Conservation (phyloP, 2,888 invertebrate species). For the Scaptomyza parva region DNA sequence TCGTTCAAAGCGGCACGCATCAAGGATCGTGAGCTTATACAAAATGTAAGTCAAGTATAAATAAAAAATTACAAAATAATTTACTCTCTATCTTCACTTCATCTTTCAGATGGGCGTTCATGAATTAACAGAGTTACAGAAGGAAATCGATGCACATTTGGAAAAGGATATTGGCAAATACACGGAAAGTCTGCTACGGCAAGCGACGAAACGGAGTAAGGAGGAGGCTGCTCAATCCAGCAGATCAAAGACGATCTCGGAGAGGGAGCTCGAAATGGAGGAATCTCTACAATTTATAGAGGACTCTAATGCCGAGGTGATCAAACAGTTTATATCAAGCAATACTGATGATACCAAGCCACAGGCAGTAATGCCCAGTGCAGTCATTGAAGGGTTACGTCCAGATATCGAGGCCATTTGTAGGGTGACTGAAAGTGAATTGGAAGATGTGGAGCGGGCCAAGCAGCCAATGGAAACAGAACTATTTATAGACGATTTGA, state of each 20-base stretch:
- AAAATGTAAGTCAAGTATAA: slow-evolving; percentile 87
- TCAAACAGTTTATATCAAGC: slow-evolving; percentile 84
- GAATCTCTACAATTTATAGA: slow-evolving; percentile 85
- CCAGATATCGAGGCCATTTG: slow-evolving; percentile 93
- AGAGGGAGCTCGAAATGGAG: slow-evolving; percentile 81
- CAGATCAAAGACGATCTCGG: slow-evolving; percentile 25
- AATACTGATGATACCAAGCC: slow-evolving; percentile 61
- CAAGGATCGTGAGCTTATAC: slow-evolving; percentile 93
- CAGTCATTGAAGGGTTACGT: slow-evolving; percentile 85
- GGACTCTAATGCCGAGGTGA: slow-evolving; percentile 85
- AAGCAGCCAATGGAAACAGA: slow-evolving; percentile 64
- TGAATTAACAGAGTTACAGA: slow-evolving; percentile 92
- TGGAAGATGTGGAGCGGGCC: slow-evolving; percentile 84
- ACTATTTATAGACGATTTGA: slow-evolving; percentile 90
- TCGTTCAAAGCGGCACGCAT: slow-evolving; percentile 96
- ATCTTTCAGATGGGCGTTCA: slow-evolving; percentile 85
- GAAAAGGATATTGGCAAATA: slow-evolving; percentile 87
- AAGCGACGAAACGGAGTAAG: slow-evolving; percentile 32
- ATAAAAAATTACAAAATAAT: not conserved
- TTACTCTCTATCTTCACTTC: not conserved
- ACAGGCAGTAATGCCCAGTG: slow-evolving; percentile 38
- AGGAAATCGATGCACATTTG: slow-evolving; percentile 93
- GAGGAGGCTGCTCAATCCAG: slow-evolving; percentile 7
- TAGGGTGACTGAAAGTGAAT: slow-evolving; percentile 86
- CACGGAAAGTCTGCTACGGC: slow-evolving; percentile 72